Percentiles rank a stretch among this genome's conserved stretches.
phyloP scores from a whole-genome alignment of 2,888 invertebrate species.

The Helicoverpa assulta region DNA sequence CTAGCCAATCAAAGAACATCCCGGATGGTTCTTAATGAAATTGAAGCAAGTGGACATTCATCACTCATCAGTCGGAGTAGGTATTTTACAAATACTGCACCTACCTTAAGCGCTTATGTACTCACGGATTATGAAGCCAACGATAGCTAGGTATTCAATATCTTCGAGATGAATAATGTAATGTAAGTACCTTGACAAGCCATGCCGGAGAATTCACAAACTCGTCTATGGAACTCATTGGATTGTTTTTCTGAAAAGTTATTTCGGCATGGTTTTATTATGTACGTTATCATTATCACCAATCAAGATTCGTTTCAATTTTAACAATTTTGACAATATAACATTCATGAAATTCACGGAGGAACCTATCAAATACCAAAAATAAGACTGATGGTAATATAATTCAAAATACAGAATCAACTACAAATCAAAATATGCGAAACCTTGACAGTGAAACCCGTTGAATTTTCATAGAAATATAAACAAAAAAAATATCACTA shows the following conservation, averaged over 20 bases:
- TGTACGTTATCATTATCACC: not conserved
- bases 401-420: conserved; percentile 1
- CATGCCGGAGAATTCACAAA: conserved; percentile 87
- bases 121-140: conserved; percentile 33
- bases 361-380: not conserved
- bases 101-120: conserved; percentile 26
- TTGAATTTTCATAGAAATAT: conserved; percentile 37
- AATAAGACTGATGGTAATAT: too few species aligned
- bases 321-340: not conserved
- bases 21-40: not conserved
- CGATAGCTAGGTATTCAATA: conserved; percentile 26
- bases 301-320: not conserved
- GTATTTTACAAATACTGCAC: conserved; percentile 14
- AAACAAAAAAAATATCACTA: conserved; percentile 68
- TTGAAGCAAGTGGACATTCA: conserved; percentile 1
- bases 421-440: conserved; percentile 1
- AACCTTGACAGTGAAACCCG: conserved; percentile 29
- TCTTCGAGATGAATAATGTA: conserved; percentile 45
- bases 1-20: not conserved
- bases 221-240: conserved; percentile 87
- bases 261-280: conserved; percentile 37
- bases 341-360: conserved; percentile 1
- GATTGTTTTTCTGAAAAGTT: conserved; percentile 58
- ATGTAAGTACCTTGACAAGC: conserved; percentile 87
- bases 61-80: not conserved